Percentiles rank a stretch among this genome's conserved stretches.
Conservation (phyloP, 2,888 invertebrate species). For the Pterostichus madidus region DNA sequence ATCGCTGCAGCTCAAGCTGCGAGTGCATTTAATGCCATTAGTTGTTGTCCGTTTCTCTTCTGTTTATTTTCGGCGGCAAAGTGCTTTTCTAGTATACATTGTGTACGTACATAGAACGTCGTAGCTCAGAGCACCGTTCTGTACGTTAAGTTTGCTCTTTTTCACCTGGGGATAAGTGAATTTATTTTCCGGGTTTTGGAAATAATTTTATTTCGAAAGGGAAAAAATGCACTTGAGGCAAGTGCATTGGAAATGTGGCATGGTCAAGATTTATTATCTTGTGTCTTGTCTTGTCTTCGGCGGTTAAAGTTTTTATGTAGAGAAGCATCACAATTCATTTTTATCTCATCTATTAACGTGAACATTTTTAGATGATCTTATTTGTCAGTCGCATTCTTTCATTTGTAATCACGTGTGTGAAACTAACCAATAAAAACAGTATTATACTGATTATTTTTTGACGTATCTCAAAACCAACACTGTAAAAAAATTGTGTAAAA, state of each 20-base stretch:
- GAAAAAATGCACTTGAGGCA: slow-evolving; percentile 15
- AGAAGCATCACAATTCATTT: too few relatives aligned
- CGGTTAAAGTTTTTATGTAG: too few relatives aligned
- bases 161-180: slow-evolving; percentile 37
- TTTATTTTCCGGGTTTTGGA: slow-evolving; percentile 29
- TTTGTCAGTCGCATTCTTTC: too few relatives aligned
- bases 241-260: slow-evolving; percentile 26
- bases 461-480: too few relatives aligned
- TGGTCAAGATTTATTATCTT: slow-evolving; percentile 1
- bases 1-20: slow-evolving; percentile 1
- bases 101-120: slow-evolving; percentile 9
- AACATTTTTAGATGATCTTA: too few relatives aligned
- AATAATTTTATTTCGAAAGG: slow-evolving; percentile 26
- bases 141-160: slow-evolving; percentile 23
- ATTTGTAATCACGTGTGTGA: too few relatives aligned
- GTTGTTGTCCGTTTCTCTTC: slow-evolving; percentile 35
- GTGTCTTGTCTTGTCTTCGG: too few relatives aligned
- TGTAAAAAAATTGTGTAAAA: too few relatives aligned
- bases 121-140: background rate
- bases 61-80: slow-evolving; percentile 42
- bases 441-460: too few relatives aligned
- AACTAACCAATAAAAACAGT: too few relatives aligned
- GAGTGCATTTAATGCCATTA: slow-evolving; percentile 55
- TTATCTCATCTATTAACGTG: too few relatives aligned
- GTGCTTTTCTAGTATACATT: slow-evolving; percentile 42